A percentile compares a stretch with the other conserved stretches of the same genome.
Conservation (phyloP, 2,888 invertebrate genomes). For the Cenopis cana region DNA sequence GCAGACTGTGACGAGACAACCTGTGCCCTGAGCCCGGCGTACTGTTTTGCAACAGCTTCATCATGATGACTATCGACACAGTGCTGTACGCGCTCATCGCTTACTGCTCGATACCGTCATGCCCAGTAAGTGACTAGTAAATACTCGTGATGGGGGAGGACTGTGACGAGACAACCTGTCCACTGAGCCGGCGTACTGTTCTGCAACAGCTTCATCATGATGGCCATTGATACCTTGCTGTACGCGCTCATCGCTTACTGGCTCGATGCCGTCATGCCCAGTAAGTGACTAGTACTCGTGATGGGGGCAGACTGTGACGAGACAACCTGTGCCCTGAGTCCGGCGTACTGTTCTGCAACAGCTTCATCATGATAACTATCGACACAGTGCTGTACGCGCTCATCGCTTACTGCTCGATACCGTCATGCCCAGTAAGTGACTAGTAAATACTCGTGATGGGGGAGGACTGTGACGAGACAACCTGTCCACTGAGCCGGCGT, state of each 20-base stretch:
- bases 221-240: constrained; percentile 91
- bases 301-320: constrained; percentile 87
- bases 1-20: constrained; percentile 89
- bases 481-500: constrained; percentile 91
- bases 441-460: constrained; percentile 62
- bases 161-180: constrained; percentile 90
- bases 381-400: constrained; percentile 91
- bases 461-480: constrained; percentile 90
- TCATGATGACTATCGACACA: constrained; percentile 93
- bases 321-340: constrained; percentile 91
- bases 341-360: constrained; percentile 91
- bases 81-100: constrained; percentile 91
- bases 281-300: background rate
- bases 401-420: constrained; percentile 92
- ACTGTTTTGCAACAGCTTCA: constrained; percentile 90
- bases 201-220: constrained; percentile 92
- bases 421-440: constrained; percentile 89
- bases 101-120: constrained; percentile 92
- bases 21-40: constrained; percentile 91
- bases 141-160: constrained; percentile 82
- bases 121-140: constrained; percentile 85
- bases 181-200: constrained; percentile 91
- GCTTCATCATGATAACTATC: constrained; percentile 92
- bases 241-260: constrained; percentile 92
- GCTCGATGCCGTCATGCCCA: too few relatives aligned